Evolutionary conservation across 2,888 invertebrate genomes (phyloP).

Genomic region (Cheilosia grossa): DNA sequence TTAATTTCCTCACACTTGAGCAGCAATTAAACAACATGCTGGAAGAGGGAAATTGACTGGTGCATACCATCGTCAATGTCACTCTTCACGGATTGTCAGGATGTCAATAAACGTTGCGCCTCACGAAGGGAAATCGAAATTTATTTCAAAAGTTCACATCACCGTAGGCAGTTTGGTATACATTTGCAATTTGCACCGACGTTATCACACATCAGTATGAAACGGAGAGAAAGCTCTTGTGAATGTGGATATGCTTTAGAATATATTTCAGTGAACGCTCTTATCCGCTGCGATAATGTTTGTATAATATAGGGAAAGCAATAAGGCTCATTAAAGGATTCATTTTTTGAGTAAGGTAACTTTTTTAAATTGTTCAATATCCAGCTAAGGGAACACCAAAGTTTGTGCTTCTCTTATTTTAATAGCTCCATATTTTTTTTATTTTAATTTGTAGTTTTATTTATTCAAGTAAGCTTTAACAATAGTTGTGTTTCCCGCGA

Average conservation of each 20-base stretch:
- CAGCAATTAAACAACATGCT: conserved; percentile 45
- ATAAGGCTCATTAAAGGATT: conserved; percentile 32
- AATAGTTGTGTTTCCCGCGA: too few relatives aligned
- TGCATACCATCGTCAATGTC: conserved; percentile 23
- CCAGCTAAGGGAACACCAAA: conserved; percentile 14
- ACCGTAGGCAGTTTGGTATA: conserved; percentile 1
- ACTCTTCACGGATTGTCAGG: neutral
- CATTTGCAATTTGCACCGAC: conserved; percentile 11
- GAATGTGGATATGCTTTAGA: neutral
- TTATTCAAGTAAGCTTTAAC: too few relatives aligned
- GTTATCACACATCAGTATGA: conserved; percentile 14
- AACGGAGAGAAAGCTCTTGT: neutral
- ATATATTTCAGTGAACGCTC: neutral
- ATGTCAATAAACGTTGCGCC: conserved; percentile 15
- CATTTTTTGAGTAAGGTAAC: neutral
- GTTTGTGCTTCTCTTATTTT: conserved; percentile 13
- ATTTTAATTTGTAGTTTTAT: too few relatives aligned
- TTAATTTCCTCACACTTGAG: conserved; percentile 58
- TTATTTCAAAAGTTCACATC: conserved; percentile 3
- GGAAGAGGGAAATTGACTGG: conserved; percentile 35
- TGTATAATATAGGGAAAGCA: neutral
- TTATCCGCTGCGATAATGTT: neutral
- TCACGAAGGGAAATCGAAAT: conserved; percentile 40
- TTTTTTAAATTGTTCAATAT: conserved; percentile 3
- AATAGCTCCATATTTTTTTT: too few relatives aligned